Base-by-base conservation (phyloP, 1,140 invertebrate species). In the Papilio helenus region DNA sequence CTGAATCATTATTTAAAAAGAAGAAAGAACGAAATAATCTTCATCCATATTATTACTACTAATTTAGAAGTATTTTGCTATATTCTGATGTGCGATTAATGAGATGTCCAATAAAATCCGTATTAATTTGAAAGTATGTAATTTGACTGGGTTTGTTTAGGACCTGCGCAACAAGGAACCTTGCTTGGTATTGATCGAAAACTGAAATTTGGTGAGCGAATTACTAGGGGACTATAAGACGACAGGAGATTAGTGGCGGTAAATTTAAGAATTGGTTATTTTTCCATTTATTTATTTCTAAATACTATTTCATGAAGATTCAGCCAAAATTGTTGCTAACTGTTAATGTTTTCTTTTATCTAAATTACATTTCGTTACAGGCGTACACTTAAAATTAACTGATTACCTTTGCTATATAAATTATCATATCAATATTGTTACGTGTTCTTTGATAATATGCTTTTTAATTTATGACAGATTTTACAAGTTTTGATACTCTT, bases 111-210 rank as follows among this genome's bases (percentile, higher is more conserved):
- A 18, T 29, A 12, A 14, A 26, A 29, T 68, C 5, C 0, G 18
- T 29, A 4, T 26, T 12, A 3, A 29, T 12, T 26, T 16, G 7
- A 34, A n/a, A 65, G 58, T 65, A 12, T 26, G 9, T 68, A 16
- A 26, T 68, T 68, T 68, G 61, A 68, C 61, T 68, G 5, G 4
- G 7, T 29, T 16, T 68, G 12, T 29, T 68, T 18, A 16, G 5
- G 61, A 16, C 61, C 5, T 29, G 61, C 61, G 61, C 61, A 68
- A 1, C 61, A 68, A 26, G 14, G 0, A 68, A 26, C 23, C 3
- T 16, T 16, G 26, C 26, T 16, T 68, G 23, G 61, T 68, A 68
- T 68, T 68, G 61, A 68, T 68, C 61, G 61, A 29, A 68, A 68
- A 68, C 18, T 34, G 61, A 68, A 68, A 68, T 29, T 34, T 1